phyloP scores from a whole-genome alignment of 2,797 vertebrate species.

The Phoebastria nigripes region DNA sequence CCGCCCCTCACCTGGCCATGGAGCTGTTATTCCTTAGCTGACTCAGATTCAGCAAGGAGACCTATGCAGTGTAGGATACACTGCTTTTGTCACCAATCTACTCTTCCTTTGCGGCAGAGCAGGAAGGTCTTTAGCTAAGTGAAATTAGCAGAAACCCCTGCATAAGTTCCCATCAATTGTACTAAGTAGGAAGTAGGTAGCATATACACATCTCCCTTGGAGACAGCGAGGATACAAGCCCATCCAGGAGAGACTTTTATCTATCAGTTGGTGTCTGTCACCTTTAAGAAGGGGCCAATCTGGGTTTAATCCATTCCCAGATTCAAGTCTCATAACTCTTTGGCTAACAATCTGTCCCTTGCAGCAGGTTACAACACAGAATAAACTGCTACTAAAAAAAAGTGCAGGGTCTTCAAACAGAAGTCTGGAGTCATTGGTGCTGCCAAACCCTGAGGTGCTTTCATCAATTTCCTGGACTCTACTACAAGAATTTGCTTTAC shows the following conservation, averaged over 20 bases:
- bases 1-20: not conserved
- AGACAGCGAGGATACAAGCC: not conserved
- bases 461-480: not conserved
- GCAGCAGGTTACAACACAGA: not conserved
- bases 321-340: not conserved
- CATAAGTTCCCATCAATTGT: not conserved
- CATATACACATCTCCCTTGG: not conserved
- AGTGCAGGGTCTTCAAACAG: not conserved
- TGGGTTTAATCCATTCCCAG: not conserved
- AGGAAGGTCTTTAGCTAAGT: not conserved
- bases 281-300: not conserved
- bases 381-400: not conserved
- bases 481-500: not conserved
- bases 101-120: not conserved
- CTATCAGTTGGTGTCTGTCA: not conserved
- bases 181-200: not conserved
- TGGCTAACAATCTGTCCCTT: not conserved
- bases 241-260: not conserved
- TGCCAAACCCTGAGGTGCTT: not conserved
- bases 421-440: not conserved
- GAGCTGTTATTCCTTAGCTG: not conserved
- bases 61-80: too few relatives aligned
- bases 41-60: not conserved
- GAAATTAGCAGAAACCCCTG: not conserved
- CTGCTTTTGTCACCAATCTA: not conserved